Percentiles rank a stretch among this genome's conserved stretches.
Evolutionary conservation across 2,888 invertebrate genomes (phyloP).

Genomic region (Andrena camellia): DNA sequence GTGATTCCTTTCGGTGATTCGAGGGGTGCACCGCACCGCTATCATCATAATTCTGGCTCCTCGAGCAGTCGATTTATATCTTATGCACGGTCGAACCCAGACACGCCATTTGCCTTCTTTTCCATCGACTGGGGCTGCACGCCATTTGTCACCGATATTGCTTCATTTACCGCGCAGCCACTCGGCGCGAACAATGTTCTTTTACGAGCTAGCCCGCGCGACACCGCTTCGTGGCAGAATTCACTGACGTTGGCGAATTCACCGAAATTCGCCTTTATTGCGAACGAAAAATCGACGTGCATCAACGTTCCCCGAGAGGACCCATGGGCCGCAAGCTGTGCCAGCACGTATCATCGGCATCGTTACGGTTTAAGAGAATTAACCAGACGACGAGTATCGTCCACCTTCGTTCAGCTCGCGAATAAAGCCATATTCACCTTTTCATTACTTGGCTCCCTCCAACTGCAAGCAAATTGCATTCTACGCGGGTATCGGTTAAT

Average conservation of each 20-base stretch:
- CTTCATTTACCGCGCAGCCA: constrained; percentile 32
- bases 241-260: constrained; percentile 7
- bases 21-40: neutral
- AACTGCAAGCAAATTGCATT: too few relatives aligned
- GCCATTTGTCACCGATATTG: constrained; percentile 54
- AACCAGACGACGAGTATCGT: constrained; percentile 55
- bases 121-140: neutral
- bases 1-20: too few relatives aligned
- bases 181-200: constrained; percentile 27
- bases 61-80: neutral
- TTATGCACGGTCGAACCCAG: constrained; percentile 4
- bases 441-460: too few relatives aligned
- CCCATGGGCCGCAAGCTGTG: constrained; percentile 1
- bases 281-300: constrained; percentile 12
- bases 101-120: constrained; percentile 20
- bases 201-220: constrained; percentile 28
- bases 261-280: constrained; percentile 9
- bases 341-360: neutral
- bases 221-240: constrained; percentile 23
- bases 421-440: neutral
- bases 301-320: constrained; percentile 15
- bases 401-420: neutral
- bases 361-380: constrained; percentile 30
- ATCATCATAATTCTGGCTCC: neutral
- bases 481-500: too few relatives aligned